A percentile compares a stretch with the other conserved stretches of the same genome.
Conservation (phyloP, 2,113 vertebrate genomes). For the Trogon surrucura region DNA sequence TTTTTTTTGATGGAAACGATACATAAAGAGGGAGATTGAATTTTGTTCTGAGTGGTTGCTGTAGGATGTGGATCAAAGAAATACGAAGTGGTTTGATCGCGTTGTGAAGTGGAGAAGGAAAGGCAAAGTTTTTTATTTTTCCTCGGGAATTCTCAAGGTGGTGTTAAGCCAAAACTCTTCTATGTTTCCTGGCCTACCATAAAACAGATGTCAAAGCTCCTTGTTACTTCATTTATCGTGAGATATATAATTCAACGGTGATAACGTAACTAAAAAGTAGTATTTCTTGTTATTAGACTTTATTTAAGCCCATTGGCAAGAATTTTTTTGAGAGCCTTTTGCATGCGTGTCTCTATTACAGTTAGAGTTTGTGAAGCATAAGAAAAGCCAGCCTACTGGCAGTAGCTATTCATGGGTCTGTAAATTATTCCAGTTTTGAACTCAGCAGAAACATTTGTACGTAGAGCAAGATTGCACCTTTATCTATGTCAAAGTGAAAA, state of each 20-base stretch:
- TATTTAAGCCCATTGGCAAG: background rate
- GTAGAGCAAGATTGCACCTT: background rate
- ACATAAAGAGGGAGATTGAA: accelerated
- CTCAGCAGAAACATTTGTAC: background rate
- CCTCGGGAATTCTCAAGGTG: background rate
- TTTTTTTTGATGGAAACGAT: background rate
- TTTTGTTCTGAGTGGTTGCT: background rate
- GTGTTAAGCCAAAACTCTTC: background rate
- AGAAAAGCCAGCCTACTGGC: background rate
- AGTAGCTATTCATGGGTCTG: background rate
- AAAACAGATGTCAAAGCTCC: background rate
- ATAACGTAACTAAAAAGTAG: background rate
- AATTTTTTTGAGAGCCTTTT: background rate
- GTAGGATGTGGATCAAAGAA: background rate
- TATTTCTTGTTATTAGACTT: background rate
- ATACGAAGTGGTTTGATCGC: background rate
- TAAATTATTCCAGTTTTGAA: background rate
- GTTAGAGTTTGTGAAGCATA: background rate
- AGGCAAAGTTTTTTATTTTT: background rate
- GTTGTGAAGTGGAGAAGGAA: background rate
- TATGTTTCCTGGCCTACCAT: background rate
- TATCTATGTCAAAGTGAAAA: background rate
- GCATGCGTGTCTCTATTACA: accelerated
- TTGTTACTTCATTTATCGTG: background rate
- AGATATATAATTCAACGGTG: background rate